Base-by-base conservation (phyloP, 2,797 vertebrate genomes). In the Chloroceryle amazona region DNA sequence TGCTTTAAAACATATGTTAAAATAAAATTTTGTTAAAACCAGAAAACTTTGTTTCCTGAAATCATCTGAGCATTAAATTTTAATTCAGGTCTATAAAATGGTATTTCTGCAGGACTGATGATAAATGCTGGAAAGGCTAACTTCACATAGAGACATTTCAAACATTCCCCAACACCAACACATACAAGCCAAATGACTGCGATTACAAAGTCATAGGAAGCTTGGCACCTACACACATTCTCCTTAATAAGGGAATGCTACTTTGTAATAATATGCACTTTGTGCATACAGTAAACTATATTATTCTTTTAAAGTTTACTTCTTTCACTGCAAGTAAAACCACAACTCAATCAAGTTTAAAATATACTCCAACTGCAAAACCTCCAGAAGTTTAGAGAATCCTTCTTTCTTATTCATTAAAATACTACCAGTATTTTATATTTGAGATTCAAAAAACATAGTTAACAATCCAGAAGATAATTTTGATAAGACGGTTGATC, bases 121-220 rank as follows among this genome's bases (percentile, higher is more conserved):
- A 91, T 62, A 89, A 86, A 46, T 10, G n/a, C 33, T 35, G 19
- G 62, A 93, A 96, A 93, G 78, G 66, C 12, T 93, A 86, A 87
- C 33, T 86, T 81, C 83, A 71, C 57, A 91, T 1, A 84, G 23
- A 83, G 44, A 66, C 71, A 91, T 87, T 82, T 93, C 84, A 92
- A 87, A 68, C 67, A 89, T 90, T 96, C 82, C 62, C 58, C 71
- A 86, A 51, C 85, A 90, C 67, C 85, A 93, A 89, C 80, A 90
- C 18, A 1, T 41, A 81, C 42, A 72, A 90, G 82, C 8, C 51
- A 94, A 92, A 88, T 1, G 3, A 87, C 39, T 41, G 15, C 21
- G 35, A 90, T 58, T 85, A 81, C 44, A 61, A 72, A 84, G 65
- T 74, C 81, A 65, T 7, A 88, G 47, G 75, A 91, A 51, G 49